These are phyloP conservation scores for Danio rerio DNA, from an alignment of 2,113 vertebrate genomes.

Conservation along the genomic window DNA sequence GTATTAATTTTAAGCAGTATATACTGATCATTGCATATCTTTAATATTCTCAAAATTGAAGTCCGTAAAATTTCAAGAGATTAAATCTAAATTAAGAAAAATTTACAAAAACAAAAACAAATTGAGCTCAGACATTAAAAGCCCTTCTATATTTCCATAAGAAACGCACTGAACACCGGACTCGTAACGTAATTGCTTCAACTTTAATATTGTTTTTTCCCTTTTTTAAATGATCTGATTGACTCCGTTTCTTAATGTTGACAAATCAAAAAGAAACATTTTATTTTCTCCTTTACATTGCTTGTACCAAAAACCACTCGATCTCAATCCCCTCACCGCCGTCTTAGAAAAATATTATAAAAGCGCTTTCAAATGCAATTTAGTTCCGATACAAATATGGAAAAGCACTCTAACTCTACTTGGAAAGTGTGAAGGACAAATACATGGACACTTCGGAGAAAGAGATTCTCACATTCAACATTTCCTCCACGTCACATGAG, in stretches of 20 bases:
- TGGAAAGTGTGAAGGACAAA: conserved; percentile 70
- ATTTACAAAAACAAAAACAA: conserved; percentile 10
- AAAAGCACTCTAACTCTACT: conserved; percentile 74
- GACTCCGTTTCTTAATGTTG: conserved; percentile 15
- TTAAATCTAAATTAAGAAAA: neutral
- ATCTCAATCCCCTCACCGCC: conserved; percentile 73
- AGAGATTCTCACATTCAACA: conserved; percentile 65
- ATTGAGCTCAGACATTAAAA: conserved; percentile 5
- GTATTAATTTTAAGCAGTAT: too few relatives aligned
- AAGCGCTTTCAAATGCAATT: conserved; percentile 76
- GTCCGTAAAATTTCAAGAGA: neutral
- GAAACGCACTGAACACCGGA: neutral
- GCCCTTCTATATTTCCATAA: conserved; percentile 10
- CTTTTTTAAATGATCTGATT: neutral
- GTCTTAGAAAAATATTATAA: conserved; percentile 82
- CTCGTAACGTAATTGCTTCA: neutral
- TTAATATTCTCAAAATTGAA: neutral
- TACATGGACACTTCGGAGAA: conserved; percentile 66
- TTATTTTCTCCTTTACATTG: conserved; percentile 55
- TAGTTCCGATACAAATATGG: conserved; percentile 76
- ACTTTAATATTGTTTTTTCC: neutral
- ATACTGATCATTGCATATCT: conserved; percentile 18
- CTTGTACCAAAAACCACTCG: conserved; percentile 65
- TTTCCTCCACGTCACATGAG: conserved; percentile 58
- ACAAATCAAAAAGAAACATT: conserved; percentile 60